These are phyloP conservation scores for Lagria hirta DNA, from an alignment of 2,888 invertebrate genomes.

Conservation along the genomic window DNA sequence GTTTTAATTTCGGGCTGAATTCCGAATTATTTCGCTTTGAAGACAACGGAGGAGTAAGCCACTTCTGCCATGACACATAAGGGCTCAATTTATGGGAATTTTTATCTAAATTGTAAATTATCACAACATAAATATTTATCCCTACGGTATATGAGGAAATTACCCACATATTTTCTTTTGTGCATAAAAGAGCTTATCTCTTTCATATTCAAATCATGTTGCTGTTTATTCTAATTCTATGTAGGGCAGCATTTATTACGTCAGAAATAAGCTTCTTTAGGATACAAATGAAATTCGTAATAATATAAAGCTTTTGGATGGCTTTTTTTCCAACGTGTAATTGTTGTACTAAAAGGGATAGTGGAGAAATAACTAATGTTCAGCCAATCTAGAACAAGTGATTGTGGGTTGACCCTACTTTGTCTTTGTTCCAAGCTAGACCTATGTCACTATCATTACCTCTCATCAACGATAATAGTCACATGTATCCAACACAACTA, in stretches of 20 bases:
- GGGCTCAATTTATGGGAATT: constrained; percentile 9
- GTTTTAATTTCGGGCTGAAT: constrained; percentile 28
- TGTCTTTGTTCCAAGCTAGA: constrained; percentile 15
- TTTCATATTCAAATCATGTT: constrained; percentile 29
- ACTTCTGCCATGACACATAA: constrained; percentile 12
- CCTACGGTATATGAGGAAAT: constrained; percentile 25
- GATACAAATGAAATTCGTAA: too few species aligned
- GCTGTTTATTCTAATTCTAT: constrained; percentile 26
- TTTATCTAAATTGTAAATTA: constrained; percentile 27
- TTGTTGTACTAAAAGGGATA: too few species aligned
- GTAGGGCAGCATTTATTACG: constrained; percentile 14
- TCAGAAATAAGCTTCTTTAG: too few species aligned
- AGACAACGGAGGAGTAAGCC: constrained; percentile 9
- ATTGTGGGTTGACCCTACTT: constrained; percentile 4
- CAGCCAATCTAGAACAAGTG: too few species aligned
- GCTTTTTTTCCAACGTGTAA: too few species aligned
- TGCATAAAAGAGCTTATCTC: constrained; percentile 27
- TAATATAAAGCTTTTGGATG: too few species aligned
- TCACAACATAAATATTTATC: constrained; percentile 28
- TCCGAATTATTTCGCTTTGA: constrained; percentile 23
- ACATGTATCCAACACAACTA: too few species aligned
- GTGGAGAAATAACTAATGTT: too few species aligned
- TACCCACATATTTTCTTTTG: constrained; percentile 26
- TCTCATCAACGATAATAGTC: constrained; percentile 20
- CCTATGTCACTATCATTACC: constrained; percentile 18